Base-by-base conservation (phyloP, 2,113 vertebrate species). In the Mesembrinibis cayennensis region DNA sequence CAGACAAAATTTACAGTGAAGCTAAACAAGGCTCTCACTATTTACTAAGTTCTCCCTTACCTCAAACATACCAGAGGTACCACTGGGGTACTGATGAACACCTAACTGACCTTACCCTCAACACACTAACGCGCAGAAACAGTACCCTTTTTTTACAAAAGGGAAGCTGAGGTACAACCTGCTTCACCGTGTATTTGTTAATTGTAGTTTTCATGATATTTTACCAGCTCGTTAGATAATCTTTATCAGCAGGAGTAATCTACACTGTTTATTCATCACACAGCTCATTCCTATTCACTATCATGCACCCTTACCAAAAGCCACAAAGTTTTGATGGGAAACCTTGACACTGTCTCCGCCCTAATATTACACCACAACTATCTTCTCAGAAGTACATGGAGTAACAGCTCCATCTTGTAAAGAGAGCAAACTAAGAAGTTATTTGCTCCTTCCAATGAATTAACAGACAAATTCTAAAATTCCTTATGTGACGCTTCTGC, bases 61-160 rank as follows among this genome's bases (percentile, higher is more conserved):
- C 34, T 78, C 81, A 45, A 45, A 71, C 23, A 34, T 5, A 26
- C 16, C 58, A 38, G 56, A 76, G 16, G 63, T 58, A 92, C 16
- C 61, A 22, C 42, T 7, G 18, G 55, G 49, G 42, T 66, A 32
- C 22, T 21, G 56, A 52, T 1, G 13, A 83, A 36, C 42, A 79
- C 38, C 58, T 52, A 11, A 23, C 11, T 18, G 34, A 49, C 93
- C 49, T 65, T 4, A 58, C 16, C 38, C 45, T 49, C 76, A 29
- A 3, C 17, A 47, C 17, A 29, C 6, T 14, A 9, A 25, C 0
- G 0, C 4, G 13, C 23, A 94, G 47, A 36, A 70, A 67, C 2
- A 40, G 7, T 4, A 9, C 49, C 18, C 36, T 50, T 58, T 27
- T 58, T 32, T 32, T 22, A 32, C 25, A 17, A 5, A 45, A 44